Conservation (phyloP, 2,888 invertebrate genomes). For the Drosophila melanosoma region DNA sequence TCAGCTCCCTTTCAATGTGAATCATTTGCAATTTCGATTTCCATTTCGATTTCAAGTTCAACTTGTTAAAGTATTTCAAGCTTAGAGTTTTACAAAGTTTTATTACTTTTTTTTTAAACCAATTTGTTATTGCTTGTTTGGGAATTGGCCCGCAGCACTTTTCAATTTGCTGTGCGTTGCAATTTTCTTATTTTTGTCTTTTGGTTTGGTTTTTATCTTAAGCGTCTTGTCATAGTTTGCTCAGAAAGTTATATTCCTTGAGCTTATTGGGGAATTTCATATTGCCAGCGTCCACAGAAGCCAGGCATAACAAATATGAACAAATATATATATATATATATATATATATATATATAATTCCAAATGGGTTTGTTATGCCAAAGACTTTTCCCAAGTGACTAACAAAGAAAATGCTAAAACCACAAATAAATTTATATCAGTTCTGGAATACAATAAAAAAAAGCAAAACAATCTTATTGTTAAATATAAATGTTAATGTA, state of each 20-base stretch:
- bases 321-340: constrained; percentile 3
- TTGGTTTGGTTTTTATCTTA: constrained; percentile 42
- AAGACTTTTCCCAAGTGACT: constrained; percentile 26
- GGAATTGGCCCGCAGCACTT: constrained; percentile 50
- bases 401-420: constrained; percentile 6
- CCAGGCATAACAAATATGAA: constrained; percentile 6
- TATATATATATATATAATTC: constrained; percentile 20
- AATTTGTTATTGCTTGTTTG: constrained; percentile 39
- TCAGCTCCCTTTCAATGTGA: constrained; percentile 23
- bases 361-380: constrained; percentile 70
- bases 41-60: constrained; percentile 73
- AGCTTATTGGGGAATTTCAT: constrained; percentile 37
- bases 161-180: constrained; percentile 66
- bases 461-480: background rate
- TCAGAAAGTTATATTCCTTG: constrained; percentile 58
- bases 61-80: constrained; percentile 53
- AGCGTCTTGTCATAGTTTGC: constrained; percentile 68
- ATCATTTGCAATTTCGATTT: constrained; percentile 30
- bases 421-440: background rate
- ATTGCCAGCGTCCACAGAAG: constrained; percentile 9
- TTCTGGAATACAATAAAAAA: background rate
- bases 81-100: constrained; percentile 54
- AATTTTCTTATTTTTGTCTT: constrained; percentile 34
- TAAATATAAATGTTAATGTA: background rate
- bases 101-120: constrained; percentile 53